phyloP scores from a whole-genome alignment of 1,140 invertebrate genomes.

The Plutomurus gul region DNA sequence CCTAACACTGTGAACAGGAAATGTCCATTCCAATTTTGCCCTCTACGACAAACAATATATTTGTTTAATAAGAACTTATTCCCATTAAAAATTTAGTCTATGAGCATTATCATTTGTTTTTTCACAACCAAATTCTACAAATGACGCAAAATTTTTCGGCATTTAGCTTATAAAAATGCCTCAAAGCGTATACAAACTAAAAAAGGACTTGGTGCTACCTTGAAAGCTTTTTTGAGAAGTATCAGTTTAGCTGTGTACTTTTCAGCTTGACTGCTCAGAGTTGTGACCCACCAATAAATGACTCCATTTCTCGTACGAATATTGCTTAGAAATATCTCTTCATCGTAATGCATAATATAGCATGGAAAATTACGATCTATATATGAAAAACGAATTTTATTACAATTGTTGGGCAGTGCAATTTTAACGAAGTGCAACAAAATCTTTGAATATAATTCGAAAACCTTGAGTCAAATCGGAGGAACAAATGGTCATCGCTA shows the following conservation, averaged over 20 bases:
- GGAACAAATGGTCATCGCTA: too few relatives aligned
- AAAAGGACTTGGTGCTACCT: too few relatives aligned
- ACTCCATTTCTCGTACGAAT: not conserved
- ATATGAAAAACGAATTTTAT: not conserved
- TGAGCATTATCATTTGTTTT: too few relatives aligned
- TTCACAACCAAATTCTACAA: too few relatives aligned
- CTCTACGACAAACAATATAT: not conserved
- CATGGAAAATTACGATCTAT: not conserved
- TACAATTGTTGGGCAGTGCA: not conserved
- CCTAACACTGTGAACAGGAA: conserved; percentile 20
- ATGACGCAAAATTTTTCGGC: too few relatives aligned
- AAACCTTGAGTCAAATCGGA: too few relatives aligned
- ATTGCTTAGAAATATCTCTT: conserved; percentile 4
- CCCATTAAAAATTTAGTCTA: not conserved
- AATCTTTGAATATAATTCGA: not conserved
- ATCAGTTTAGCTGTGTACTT: not conserved
- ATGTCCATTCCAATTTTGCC: conserved; percentile 9
- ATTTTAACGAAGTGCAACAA: not conserved
- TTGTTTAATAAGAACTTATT: not conserved
- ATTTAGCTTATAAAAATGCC: too few relatives aligned
- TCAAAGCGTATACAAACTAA: too few relatives aligned
- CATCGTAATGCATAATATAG: not conserved
- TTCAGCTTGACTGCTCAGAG: not conserved
- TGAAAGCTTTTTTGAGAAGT: not conserved
- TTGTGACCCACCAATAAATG: not conserved